A percentile compares a stretch with the other conserved stretches of the same genome.
Conservation (phyloP, 1,140 invertebrate species). For the Drosophila kanapiae region DNA sequence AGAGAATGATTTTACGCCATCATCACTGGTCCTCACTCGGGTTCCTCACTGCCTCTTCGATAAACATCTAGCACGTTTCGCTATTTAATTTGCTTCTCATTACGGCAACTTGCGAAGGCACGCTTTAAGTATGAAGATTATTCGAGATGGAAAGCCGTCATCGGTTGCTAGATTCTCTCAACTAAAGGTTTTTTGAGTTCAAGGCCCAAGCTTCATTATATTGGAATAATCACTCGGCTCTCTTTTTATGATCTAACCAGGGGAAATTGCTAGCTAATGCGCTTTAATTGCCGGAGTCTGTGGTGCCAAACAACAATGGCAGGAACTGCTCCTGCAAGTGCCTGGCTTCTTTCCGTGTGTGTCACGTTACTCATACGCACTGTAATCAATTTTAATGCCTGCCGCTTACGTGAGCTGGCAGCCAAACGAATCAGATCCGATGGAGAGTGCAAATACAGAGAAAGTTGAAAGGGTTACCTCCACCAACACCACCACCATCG, state of each 20-base stretch:
- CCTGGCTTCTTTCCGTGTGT: conserved; percentile 15
- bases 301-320: background rate
- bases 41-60: conserved; percentile 48
- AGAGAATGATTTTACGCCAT: conserved; percentile 5
- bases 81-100: conserved; percentile 70
- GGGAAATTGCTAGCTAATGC: conserved; percentile 44
- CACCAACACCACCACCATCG: background rate
- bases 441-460: conserved; percentile 36
- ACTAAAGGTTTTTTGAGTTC: conserved; percentile 1
- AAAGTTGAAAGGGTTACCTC: conserved; percentile 67
- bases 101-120: conserved; percentile 65
- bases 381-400: conserved; percentile 79
- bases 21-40: background rate
- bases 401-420: conserved; percentile 64
- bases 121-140: conserved; percentile 7
- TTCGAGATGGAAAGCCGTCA: conserved; percentile 35
- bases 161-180: conserved; percentile 8
- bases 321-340: conserved; percentile 25
- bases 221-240: conserved; percentile 15
- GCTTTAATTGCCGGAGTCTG: conserved; percentile 58
- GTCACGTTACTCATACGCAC: conserved; percentile 72
- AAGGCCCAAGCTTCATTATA: conserved; percentile 9
- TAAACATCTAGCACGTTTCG: conserved; percentile 78
- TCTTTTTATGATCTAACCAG: conserved; percentile 4
- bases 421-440: conserved; percentile 44